Evolutionary conservation across 2,888 invertebrate genomes (phyloP), one percentile per base, ranked within the genome.

Genomic region (Apoda limacodes): DNA sequence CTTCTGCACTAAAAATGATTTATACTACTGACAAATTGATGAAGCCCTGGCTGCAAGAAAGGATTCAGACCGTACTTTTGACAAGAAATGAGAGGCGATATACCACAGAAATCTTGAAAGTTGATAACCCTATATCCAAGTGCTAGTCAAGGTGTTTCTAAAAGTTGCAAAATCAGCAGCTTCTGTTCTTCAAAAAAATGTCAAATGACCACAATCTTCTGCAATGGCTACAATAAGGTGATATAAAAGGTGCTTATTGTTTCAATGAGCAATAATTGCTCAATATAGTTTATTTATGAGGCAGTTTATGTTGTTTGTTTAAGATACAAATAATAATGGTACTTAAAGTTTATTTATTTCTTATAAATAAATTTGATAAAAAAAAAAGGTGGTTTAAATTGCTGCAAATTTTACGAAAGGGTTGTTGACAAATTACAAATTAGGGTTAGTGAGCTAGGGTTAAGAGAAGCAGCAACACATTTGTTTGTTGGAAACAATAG

Each of bases 1-100:
- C 22, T 13, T 32, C 24, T 23, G 28, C 14, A 5, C 9, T 26
- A 14, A 3, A 26, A 26, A 22, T 32, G 13, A n/a, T n/a, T n/a
- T n/a, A n/a, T n/a, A n/a, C n/a, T n/a, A 26, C 14, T 10, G 32
- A 26, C 20, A 23, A 32, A 13, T 24, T 32, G 5, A 32, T 32
- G 27, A 23, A 28, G 24, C 27, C 17, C 12, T 32, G 38, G 38
- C 28, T 40, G 28, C 20, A 23, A 34, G 38, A 40, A 22, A 31
- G 39, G 28, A 39, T 28, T 33, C 28, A 29, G 19, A 35, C 35
- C 20, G 39, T 36, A 27, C 36, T 36, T 36, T 41, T 39, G 31
- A 32, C 21, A 25, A 34, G 27, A 26, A 37, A 39, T 37, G 13
- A 34, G 23, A 36, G 30, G 20, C 9, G 3, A 7, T 34, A 13